Conservation (phyloP, 2,888 invertebrate species). For the Dinocampus coccinellae region DNA sequence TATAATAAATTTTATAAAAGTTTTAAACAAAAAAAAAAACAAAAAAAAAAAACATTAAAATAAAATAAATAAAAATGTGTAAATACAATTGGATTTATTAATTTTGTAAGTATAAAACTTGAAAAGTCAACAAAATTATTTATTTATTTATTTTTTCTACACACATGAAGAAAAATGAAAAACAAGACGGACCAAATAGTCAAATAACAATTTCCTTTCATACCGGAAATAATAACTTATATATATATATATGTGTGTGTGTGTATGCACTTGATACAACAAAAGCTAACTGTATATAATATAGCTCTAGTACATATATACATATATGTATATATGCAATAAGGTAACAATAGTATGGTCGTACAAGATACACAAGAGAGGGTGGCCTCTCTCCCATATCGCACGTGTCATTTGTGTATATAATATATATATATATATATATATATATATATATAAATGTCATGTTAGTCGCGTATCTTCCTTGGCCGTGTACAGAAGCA, state of each 20-base stretch:
- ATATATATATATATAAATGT: constrained; percentile 10
- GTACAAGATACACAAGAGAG: constrained; percentile 17
- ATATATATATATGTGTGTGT: background rate
- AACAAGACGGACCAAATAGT: background rate
- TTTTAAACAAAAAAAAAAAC: no score
- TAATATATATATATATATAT: constrained; percentile 29
- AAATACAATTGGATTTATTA: no score
- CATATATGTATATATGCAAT: background rate
- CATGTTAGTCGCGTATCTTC: constrained; percentile 25
- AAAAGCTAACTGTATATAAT: constrained; percentile 10
- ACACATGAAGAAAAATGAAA: background rate
- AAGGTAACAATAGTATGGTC: background rate
- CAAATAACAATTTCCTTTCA: constrained; percentile 16
- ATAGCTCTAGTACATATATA: background rate
- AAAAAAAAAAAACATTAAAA: no score
- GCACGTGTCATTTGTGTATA: constrained; percentile 41
- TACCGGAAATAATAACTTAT: constrained; percentile 34
- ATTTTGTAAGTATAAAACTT: no score
- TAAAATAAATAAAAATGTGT: no score
- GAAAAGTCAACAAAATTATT: background rate
- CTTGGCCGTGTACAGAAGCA: constrained; percentile 48
- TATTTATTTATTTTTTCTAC: background rate
- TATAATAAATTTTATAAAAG: no score
- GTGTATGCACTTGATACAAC: background rate
- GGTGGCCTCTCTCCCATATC: background rate